These are phyloP conservation scores for Luehdorfia chinensis DNA, from an alignment of 1,140 invertebrate genomes.

Conservation along the genomic window DNA sequence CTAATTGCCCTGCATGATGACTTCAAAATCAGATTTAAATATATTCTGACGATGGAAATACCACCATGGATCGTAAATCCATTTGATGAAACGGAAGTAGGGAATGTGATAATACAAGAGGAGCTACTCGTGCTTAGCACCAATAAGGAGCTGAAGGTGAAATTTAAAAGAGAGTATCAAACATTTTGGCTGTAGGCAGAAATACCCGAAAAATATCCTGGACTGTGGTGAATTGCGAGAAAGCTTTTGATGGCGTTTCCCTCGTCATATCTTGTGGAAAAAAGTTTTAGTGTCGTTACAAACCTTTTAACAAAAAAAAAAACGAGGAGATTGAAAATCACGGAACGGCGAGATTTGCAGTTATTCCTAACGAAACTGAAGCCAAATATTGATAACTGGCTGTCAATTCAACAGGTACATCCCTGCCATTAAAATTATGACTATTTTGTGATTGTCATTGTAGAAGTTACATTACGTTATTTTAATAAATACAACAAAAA, in stretches of 20 bases:
- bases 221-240: background rate
- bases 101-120: background rate
- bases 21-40: background rate
- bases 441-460: background rate
- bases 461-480: background rate
- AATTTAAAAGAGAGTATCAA: background rate
- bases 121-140: background rate
- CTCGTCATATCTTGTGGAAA: constrained; percentile 21
- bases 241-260: constrained; percentile 22
- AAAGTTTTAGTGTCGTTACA: constrained; percentile 23
- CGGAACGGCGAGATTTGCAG: background rate
- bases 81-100: background rate
- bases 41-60: background rate
- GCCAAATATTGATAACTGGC: constrained; percentile 12
- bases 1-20: background rate
- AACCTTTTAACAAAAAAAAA: constrained; percentile 23
- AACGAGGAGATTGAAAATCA: background rate
- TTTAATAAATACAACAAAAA: background rate
- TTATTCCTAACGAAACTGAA: constrained; percentile 11
- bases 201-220: background rate
- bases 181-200: constrained; percentile 1
- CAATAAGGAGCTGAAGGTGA: background rate
- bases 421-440: constrained; percentile 11
- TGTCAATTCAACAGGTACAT: constrained; percentile 7
- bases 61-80: background rate